Evolutionary conservation across 2,797 vertebrate genomes (phyloP).

Genomic region (Lerista edwardsae): DNA sequence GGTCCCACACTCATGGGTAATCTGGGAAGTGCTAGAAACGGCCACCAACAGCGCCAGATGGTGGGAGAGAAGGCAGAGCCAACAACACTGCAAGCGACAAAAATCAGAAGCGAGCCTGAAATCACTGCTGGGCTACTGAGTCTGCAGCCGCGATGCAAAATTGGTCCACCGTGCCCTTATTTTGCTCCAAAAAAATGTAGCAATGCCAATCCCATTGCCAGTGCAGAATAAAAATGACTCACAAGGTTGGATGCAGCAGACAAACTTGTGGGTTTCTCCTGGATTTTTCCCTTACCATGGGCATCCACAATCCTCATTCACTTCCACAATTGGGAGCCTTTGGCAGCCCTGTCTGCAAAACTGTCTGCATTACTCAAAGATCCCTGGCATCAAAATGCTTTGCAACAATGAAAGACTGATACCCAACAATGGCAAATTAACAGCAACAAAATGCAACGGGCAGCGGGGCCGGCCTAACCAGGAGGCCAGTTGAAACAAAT

Average conservation of each 20-base stretch:
- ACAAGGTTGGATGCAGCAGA: neutral
- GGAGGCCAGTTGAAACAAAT: too few species aligned
- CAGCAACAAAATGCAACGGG: neutral
- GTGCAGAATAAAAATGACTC: neutral
- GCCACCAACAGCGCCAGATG: neutral
- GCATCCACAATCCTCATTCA: neutral
- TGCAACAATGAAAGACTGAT: too few species aligned
- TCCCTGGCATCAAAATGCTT: neutral
- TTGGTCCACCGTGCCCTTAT: too few species aligned
- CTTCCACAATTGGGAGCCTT: neutral
- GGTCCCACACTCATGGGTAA: too few species aligned
- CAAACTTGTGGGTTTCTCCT: neutral
- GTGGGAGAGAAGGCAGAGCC: neutral
- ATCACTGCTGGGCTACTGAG: neutral
- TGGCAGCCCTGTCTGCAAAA: neutral
- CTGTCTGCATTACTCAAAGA: neutral
- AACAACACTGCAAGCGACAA: neutral
- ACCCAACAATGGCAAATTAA: neutral
- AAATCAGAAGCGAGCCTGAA: neutral
- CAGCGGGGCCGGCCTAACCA: too few species aligned
- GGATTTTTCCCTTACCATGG: neutral
- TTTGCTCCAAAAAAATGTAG: neutral
- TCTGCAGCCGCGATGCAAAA: too few species aligned
- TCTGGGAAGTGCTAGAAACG: neutral
- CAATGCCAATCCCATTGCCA: neutral